A percentile compares a stretch with the other conserved stretches of the same genome.
Conservation (phyloP, 1,140 invertebrate species). For the Nephila pilipes region DNA sequence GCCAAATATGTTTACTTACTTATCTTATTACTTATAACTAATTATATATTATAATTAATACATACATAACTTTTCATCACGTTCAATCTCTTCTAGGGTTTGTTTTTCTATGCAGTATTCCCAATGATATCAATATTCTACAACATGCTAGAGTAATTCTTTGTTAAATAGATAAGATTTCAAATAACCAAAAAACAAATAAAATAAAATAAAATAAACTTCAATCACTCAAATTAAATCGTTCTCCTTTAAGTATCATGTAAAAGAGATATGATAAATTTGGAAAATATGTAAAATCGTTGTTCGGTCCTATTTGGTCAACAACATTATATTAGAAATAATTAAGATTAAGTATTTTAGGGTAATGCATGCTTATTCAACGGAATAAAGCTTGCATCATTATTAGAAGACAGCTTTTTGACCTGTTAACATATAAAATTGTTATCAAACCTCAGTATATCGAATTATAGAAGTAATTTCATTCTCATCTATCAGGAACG, state of each 20-base stretch:
- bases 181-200: too few relatives aligned
- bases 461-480: slow-evolving; percentile 52
- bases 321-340: slow-evolving; percentile 8
- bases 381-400: background rate
- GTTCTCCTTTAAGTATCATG: background rate
- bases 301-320: background rate
- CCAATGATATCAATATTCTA: too few relatives aligned
- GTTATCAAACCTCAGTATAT: slow-evolving; percentile 21
- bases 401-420: background rate
- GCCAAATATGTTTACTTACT: too few relatives aligned
- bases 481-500: background rate
- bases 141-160: too few relatives aligned
- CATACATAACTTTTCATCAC: too few relatives aligned
- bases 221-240: too few relatives aligned
- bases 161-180: too few relatives aligned
- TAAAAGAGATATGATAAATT: slow-evolving; percentile 44
- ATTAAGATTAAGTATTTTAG: slow-evolving; percentile 58
- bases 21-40: too few relatives aligned
- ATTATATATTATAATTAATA: too few relatives aligned
- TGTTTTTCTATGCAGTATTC: too few relatives aligned
- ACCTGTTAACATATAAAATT: slow-evolving; percentile 31
- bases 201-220: too few relatives aligned
- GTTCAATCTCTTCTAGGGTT: too few relatives aligned
- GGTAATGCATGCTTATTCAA: slow-evolving; percentile 3
- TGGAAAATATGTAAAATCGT: slow-evolving; percentile 43